Conservation (phyloP, 2,888 invertebrate species). For the Atethmia centrago region DNA sequence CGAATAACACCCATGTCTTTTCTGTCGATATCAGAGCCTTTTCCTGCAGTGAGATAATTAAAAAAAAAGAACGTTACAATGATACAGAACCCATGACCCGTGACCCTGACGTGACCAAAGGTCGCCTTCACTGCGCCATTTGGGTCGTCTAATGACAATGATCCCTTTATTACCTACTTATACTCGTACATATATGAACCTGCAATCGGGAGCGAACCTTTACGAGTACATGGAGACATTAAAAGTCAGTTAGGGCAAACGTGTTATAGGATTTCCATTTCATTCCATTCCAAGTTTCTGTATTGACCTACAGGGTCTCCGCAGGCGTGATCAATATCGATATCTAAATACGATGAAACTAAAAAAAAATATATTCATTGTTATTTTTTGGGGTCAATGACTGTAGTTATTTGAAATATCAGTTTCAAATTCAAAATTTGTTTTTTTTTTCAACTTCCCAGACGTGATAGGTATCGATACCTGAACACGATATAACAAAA, state of each 20-base stretch:
- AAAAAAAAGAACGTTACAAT: not conserved
- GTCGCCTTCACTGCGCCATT: conserved; percentile 22
- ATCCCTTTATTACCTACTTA: conserved; percentile 18
- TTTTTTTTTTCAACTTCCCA: no score
- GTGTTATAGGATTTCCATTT: not conserved
- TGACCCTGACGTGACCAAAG: conserved; percentile 39
- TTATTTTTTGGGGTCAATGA: no score
- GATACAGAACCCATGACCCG: conserved; percentile 4
- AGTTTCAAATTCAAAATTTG: no score
- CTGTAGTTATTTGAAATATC: no score
- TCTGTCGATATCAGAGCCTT: not conserved
- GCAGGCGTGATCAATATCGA: no score
- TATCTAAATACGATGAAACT: no score
- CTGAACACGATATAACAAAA: no score
- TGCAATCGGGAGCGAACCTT: conserved; percentile 1
- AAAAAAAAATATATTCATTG: no score
- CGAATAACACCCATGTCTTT: not conserved
- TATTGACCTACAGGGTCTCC: no score
- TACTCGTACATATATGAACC: conserved; percentile 4
- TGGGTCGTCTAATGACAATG: conserved; percentile 39
- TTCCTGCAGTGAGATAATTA: not conserved
- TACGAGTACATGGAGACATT: conserved; percentile 1
- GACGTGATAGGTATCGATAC: no score
- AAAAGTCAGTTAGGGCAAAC: not conserved
- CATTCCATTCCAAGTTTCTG: no score